Base-by-base conservation (phyloP, 2,888 invertebrate genomes). In the Pseudococcus viburni region DNA sequence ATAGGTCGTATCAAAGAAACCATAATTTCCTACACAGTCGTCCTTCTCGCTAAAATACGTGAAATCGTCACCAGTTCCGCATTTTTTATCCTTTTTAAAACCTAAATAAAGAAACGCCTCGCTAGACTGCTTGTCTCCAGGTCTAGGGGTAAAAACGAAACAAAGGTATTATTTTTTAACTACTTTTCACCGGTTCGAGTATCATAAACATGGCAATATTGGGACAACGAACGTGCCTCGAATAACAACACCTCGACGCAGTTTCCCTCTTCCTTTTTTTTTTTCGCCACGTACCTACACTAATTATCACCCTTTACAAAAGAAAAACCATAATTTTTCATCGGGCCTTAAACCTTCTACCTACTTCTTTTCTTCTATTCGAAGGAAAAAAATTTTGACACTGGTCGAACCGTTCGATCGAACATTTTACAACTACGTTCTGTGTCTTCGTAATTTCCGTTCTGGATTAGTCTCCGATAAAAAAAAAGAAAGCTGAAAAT, bases 111-210 rank as follows among this genome's bases (percentile, higher is more conserved):
- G 15, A 84, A 84, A 84, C 26, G 46, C 42, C 48, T 85, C 59
- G n/a, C n/a, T 59, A 85, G 85, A 85, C 85, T 85, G 85, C 59
- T 51, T 85, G 85, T 55, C 85, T 22, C 85, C 77, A 80, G 80
- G 80, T 80, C 12, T 59, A 39, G 26, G 12, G 39, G 59, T 39
- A 55, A 17, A 59, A 17, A 59, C 55, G 19, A n/a, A 59, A 85
- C 85, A 85, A 85, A 85, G 85, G 85, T 55, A 55, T 55, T 64
- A 85, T 55, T 85, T 85, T 85, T 85, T 64, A 59, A 85, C 46
- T 59, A 59, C 55, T 51, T 39, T 39, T 39, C 77, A 12, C 33
- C 39, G 39, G 64, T 48, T 48, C 33, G 64, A 51, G 85, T 85
- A 85, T 64, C 85, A 85, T 85, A 85, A 85, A 85, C 85, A 59